Evolutionary conservation across 2,113 vertebrate species (phyloP).

Genomic region (Perca flavescens): DNA sequence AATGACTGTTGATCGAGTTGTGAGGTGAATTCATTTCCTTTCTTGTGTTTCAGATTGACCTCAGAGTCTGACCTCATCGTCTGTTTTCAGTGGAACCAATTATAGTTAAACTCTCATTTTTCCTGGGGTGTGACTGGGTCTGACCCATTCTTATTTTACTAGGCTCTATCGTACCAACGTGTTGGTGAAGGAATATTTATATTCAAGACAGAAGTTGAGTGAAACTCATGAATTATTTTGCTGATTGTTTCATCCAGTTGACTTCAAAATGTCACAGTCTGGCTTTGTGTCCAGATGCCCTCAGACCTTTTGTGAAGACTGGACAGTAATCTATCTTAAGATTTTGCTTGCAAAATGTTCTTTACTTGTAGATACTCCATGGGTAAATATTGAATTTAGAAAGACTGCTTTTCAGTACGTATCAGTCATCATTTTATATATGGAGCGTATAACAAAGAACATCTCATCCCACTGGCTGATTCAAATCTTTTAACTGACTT

Average conservation of each 20-base stretch:
- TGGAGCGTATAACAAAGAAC: neutral
- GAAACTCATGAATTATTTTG: neutral
- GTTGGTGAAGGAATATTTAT: neutral
- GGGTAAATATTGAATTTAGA: too few species aligned
- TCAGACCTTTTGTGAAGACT: too few species aligned
- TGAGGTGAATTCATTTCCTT: neutral
- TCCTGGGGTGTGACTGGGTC: neutral
- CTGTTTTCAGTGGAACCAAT: conserved; percentile 4
- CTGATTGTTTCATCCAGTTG: neutral
- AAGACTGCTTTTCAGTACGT: too few species aligned
- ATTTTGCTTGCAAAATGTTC: too few species aligned
- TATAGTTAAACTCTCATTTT: neutral
- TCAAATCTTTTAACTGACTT: neutral
- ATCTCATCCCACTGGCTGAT: neutral
- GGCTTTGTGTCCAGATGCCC: too few species aligned
- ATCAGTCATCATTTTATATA: neutral
- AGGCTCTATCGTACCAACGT: neutral
- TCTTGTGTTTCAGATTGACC: neutral
- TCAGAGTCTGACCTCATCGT: neutral
- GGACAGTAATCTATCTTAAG: too few species aligned
- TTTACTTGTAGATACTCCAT: too few species aligned
- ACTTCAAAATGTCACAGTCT: too few species aligned
- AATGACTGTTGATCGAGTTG: neutral
- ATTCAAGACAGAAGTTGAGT: neutral
- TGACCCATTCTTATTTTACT: neutral